Evolutionary conservation across 1,140 invertebrate species (phyloP).

Genomic region (Lamellibrachia luymesi): DNA sequence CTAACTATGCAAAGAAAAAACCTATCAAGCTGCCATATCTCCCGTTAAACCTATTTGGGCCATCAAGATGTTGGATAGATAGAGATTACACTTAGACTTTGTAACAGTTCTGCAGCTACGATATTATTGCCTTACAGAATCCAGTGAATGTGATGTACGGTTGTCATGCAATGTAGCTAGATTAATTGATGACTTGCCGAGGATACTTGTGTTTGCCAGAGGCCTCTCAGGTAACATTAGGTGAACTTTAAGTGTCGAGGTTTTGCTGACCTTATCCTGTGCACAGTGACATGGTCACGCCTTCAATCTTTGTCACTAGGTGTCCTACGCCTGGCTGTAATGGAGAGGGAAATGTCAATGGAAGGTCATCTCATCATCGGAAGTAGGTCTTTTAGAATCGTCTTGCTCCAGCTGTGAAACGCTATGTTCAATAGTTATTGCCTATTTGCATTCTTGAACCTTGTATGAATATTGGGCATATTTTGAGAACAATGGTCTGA

Average conservation of each 20-base stretch:
- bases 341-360: slow-evolving; percentile 42
- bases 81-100: too few relatives aligned
- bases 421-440: background rate
- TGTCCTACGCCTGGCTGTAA: slow-evolving; percentile 47
- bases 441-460: background rate
- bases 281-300: background rate
- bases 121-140: too few relatives aligned
- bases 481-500: too few relatives aligned
- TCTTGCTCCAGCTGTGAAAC: background rate
- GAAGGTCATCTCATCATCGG: slow-evolving; percentile 38
- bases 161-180: background rate
- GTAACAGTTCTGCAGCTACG: too few relatives aligned
- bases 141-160: too few relatives aligned
- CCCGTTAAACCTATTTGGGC: too few relatives aligned
- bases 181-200: background rate
- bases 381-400: slow-evolving; percentile 32
- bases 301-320: slow-evolving; percentile 17
- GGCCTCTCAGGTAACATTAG: background rate
- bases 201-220: background rate
- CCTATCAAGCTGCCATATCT: too few relatives aligned
- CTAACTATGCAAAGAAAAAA: too few relatives aligned
- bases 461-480: too few relatives aligned
- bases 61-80: too few relatives aligned
- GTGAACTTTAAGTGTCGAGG: background rate
- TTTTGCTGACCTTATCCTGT: background rate